A percentile compares a stretch with the other conserved stretches of the same genome.
These are phyloP conservation scores for Leistus spinibarbis DNA, from an alignment of 2,888 invertebrate species.

Conservation along the genomic window DNA sequence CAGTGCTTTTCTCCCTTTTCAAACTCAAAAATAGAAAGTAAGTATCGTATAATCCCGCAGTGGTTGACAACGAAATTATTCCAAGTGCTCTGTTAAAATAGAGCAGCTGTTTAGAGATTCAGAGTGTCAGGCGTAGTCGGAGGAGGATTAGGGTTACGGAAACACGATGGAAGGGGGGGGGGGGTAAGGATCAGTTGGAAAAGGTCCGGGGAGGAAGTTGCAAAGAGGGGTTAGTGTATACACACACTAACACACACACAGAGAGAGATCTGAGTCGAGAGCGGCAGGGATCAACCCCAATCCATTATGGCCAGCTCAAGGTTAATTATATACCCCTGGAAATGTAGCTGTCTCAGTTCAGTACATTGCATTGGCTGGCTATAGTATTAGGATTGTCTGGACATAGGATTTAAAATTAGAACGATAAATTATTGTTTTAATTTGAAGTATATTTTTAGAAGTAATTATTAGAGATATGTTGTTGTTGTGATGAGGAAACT, in stretches of 20 bases:
- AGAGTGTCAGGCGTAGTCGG: constrained; percentile 13
- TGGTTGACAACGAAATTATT: background rate
- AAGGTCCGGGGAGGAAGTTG: background rate
- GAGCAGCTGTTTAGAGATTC: constrained; percentile 10
- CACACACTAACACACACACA: background rate
- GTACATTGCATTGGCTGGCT: background rate
- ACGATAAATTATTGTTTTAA: background rate
- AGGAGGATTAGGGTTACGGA: constrained; percentile 32
- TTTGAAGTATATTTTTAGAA: background rate
- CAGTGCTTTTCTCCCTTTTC: background rate
- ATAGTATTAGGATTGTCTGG: background rate
- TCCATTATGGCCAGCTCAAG: constrained; percentile 53
- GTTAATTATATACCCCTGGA: constrained; percentile 36
- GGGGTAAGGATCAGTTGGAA: background rate
- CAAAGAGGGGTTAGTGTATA: background rate
- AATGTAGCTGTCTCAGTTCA: constrained; percentile 28
- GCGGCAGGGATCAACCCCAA: constrained; percentile 54
- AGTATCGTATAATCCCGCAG: background rate
- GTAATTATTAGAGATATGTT: background rate
- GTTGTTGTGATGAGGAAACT: no score
- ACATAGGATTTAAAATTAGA: background rate
- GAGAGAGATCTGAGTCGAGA: constrained; percentile 1
- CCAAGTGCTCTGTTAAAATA: background rate
- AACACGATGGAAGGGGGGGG: constrained; percentile 17
- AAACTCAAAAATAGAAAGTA: background rate